These are phyloP conservation scores for Liodrosophila aerea DNA, from an alignment of 2,888 invertebrate genomes.

Conservation along the genomic window DNA sequence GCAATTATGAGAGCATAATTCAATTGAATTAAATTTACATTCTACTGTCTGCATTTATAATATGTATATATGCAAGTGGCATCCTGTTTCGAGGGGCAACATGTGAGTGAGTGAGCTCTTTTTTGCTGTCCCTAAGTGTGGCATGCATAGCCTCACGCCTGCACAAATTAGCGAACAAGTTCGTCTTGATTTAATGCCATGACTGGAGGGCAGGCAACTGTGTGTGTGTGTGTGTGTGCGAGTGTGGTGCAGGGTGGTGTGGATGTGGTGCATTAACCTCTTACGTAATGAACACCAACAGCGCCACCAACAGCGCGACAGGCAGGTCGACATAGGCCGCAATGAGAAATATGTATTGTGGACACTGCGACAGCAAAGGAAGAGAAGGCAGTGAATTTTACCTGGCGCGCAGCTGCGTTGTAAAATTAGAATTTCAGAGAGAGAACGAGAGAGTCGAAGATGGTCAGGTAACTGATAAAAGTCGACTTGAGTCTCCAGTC, in stretches of 20 bases:
- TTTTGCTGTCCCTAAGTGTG: conserved; percentile 40
- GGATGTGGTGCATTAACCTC: conserved; percentile 70
- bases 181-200: conserved; percentile 63
- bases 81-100: conserved; percentile 10
- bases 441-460: conserved; percentile 44
- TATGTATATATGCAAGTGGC: neutral
- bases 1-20: too few species aligned
- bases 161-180: conserved; percentile 63
- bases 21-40: too few species aligned
- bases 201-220: conserved; percentile 51
- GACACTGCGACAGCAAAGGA: conserved; percentile 7
- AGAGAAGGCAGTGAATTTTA: conserved; percentile 13
- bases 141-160: conserved; percentile 38
- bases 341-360: conserved; percentile 13
- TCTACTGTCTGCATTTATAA: too few species aligned
- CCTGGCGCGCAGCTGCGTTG: conserved; percentile 75
- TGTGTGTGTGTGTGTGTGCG: conserved; percentile 18
- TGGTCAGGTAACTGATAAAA: conserved; percentile 64
- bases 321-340: conserved; percentile 61
- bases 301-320: conserved; percentile 71
- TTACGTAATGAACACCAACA: conserved; percentile 78
- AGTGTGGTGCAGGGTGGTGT: conserved; percentile 31
- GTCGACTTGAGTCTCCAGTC: conserved; percentile 30
- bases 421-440: conserved; percentile 72
- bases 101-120: too few species aligned